Percentiles rank a stretch among this genome's conserved stretches.
These are phyloP conservation scores for Lepilemur septentrionalis DNA, from an alignment of 2,797 vertebrate genomes.

Conservation along the genomic window DNA sequence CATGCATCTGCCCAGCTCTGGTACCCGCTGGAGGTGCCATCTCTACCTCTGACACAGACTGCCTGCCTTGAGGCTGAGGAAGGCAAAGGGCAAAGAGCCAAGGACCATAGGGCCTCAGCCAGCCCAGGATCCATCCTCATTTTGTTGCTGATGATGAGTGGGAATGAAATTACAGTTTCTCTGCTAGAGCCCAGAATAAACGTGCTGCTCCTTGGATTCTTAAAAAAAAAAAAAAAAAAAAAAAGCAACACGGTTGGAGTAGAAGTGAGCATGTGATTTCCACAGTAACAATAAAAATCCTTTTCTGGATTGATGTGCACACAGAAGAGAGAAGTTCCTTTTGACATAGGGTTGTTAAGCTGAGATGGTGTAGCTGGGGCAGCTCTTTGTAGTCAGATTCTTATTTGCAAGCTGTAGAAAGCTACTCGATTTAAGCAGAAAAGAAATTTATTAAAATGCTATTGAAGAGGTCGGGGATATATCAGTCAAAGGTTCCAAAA, in stretches of 20 bases:
- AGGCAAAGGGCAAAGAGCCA: background rate
- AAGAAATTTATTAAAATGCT: background rate
- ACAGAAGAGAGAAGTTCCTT: background rate
- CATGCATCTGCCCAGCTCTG: background rate
- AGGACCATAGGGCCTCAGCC: background rate
- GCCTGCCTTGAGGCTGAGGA: constrained; percentile 51
- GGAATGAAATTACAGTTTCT: background rate
- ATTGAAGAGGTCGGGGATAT: background rate
- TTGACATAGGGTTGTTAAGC: background rate
- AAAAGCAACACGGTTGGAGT: background rate
- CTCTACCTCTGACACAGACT: constrained; percentile 70
- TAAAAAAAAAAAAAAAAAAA: background rate
- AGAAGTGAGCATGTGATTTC: background rate
- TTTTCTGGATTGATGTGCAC: background rate
- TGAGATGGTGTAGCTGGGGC: background rate
- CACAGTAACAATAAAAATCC: background rate
- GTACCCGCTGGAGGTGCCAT: constrained; percentile 37
- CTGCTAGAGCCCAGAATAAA: constrained; percentile 65
- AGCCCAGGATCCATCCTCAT: background rate
- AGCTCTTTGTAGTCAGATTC: background rate
- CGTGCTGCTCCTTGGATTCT: constrained; percentile 27
- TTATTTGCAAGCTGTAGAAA: background rate
- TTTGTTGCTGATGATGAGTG: background rate
- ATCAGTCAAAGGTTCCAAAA: background rate
- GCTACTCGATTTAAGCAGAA: background rate